Conservation (phyloP, 1,140 invertebrate species). For the Leptinotarsa undecemlineata region DNA sequence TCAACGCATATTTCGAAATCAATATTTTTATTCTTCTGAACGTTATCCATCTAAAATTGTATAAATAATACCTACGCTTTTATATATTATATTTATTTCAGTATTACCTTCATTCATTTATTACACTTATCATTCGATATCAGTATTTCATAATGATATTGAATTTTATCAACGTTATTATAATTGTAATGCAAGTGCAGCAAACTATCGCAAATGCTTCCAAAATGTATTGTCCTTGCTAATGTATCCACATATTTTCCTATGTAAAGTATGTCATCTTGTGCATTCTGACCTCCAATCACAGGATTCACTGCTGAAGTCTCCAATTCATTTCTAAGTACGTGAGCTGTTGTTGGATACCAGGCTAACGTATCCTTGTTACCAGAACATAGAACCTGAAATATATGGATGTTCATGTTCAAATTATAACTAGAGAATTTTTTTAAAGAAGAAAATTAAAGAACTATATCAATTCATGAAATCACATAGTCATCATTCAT, state of each 20-base stretch:
- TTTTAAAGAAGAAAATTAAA: background rate
- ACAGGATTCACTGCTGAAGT: background rate
- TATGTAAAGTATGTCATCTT: background rate
- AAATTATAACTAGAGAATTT: too few relatives aligned
- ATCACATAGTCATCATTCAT: too few relatives aligned
- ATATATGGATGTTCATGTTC: background rate
- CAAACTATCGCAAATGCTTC: background rate
- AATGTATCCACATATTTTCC: background rate
- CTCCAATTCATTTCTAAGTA: background rate
- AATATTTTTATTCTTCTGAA: too few relatives aligned
- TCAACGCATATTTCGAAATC: too few relatives aligned
- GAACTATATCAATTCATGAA: too few relatives aligned
- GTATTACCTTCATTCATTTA: too few relatives aligned
- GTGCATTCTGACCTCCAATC: background rate
- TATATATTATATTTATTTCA: too few relatives aligned
- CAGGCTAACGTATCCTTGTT: background rate
- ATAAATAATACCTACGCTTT: too few relatives aligned
- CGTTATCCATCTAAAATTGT: too few relatives aligned
- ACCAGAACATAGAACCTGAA: background rate
- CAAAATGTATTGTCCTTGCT: background rate
- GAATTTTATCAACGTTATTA: background rate
- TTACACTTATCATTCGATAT: background rate
- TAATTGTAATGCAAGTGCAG: constrained; percentile 9
- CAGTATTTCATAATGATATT: background rate
- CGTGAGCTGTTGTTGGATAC: background rate